These are phyloP conservation scores for Anolis sagrei DNA, from an alignment of 2,113 vertebrate species.

Conservation along the genomic window DNA sequence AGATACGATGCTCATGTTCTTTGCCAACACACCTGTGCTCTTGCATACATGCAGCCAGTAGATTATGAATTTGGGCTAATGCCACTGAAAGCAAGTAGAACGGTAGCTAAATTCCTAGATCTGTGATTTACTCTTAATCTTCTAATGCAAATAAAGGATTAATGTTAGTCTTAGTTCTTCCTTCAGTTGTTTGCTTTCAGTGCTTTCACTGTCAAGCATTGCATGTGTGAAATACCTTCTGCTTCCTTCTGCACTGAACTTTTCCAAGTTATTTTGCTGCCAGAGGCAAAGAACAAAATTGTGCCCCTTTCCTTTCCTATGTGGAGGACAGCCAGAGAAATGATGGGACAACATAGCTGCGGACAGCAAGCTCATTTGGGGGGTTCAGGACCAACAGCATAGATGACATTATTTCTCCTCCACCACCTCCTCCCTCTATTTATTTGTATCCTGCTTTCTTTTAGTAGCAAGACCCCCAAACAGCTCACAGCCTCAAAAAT, in stretches of 20 bases:
- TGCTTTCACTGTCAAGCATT: background rate
- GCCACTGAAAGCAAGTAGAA: background rate
- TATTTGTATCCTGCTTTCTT: no score
- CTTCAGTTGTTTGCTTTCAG: background rate
- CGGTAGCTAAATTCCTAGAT: background rate
- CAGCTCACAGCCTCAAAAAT: no score
- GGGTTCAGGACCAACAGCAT: no score
- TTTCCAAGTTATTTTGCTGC: background rate
- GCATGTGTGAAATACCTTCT: background rate
- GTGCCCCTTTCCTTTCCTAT: background rate
- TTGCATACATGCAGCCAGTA: background rate
- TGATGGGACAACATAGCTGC: no score
- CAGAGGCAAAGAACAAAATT: background rate
- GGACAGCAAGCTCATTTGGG: no score
- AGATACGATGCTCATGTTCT: background rate
- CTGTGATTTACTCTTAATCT: background rate
- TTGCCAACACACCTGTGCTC: conserved; percentile 15
- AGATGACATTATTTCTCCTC: no score
- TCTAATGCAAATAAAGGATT: background rate
- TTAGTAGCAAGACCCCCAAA: no score
- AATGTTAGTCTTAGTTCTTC: background rate
- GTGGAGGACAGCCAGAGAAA: no score
- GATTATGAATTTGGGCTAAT: background rate
- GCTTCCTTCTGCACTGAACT: background rate
- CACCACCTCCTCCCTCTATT: no score